Evolutionary conservation across 2,113 vertebrate genomes (phyloP).

Genomic region (Scophthalmus maximus): DNA sequence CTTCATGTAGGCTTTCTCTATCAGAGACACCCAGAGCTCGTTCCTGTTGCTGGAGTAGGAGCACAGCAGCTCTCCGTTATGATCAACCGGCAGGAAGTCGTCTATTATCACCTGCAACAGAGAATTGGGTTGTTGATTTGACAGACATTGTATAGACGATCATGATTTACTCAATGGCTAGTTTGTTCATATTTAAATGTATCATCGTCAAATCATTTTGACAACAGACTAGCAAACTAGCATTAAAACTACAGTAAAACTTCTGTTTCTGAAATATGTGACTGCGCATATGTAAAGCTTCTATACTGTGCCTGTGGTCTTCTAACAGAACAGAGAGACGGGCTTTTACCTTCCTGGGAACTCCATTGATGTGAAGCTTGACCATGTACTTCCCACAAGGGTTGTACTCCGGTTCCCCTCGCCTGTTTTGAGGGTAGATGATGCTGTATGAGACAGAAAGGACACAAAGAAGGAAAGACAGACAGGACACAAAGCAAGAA

Average conservation of each 20-base stretch:
- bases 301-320: neutral
- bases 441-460: slow-evolving; percentile 84
- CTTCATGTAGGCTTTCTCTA: slow-evolving; percentile 99
- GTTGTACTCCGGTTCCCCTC: slow-evolving; percentile 96
- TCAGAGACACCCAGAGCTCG: slow-evolving; percentile 97
- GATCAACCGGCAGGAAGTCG: slow-evolving; percentile 94
- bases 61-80: slow-evolving; percentile 94
- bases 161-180: too few relatives aligned
- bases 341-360: slow-evolving; percentile 95
- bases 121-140: too few relatives aligned
- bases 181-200: too few relatives aligned
- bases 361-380: slow-evolving; percentile 97
- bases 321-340: too few relatives aligned
- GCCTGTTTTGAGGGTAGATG: slow-evolving; percentile 98
- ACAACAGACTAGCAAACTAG: too few relatives aligned
- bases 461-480: slow-evolving; percentile 13
- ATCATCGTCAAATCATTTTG: too few relatives aligned
- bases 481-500: neutral
- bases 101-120: slow-evolving; percentile 93
- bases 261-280: too few relatives aligned
- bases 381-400: slow-evolving; percentile 99
- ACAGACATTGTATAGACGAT: too few relatives aligned
- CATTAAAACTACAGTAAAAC: too few relatives aligned
- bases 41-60: slow-evolving; percentile 98
- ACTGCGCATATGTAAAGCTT: too few relatives aligned